Conservation (phyloP, 37 sponge, comb jelly and placozoan species). For the Bolinopsis microptera region DNA sequence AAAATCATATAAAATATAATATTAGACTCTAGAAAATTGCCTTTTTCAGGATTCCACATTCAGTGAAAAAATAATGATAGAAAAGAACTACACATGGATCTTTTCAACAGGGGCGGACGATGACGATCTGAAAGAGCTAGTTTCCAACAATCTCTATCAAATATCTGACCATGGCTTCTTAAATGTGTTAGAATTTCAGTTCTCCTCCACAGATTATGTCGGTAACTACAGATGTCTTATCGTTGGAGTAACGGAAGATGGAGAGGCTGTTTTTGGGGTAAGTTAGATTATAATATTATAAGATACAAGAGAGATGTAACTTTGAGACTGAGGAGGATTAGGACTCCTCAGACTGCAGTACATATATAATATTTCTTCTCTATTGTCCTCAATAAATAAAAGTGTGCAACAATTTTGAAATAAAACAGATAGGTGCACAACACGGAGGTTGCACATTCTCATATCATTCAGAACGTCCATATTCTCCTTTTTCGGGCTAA, state of each 20-base stretch:
- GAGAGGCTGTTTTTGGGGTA: background rate
- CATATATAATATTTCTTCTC: too few relatives aligned
- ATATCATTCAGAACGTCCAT: too few relatives aligned
- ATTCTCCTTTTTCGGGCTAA: too few relatives aligned
- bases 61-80: background rate
- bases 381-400: too few relatives aligned
- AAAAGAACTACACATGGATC: background rate
- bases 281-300: too few relatives aligned
- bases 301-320: background rate
- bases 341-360: too few relatives aligned
- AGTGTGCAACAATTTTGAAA: too few relatives aligned
- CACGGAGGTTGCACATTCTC: too few relatives aligned
- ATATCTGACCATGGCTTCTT: background rate
- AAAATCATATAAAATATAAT: too few relatives aligned
- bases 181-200: background rate
- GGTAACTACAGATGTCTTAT: conserved; percentile 37
- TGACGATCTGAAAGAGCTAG: background rate
- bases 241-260: background rate
- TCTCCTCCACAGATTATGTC: conserved; percentile 10
- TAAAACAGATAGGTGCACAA: too few relatives aligned
- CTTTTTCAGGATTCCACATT: background rate
- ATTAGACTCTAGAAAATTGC: too few relatives aligned
- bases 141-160: background rate
- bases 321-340: too few relatives aligned
- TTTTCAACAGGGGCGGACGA: background rate